Evolutionary conservation across 2,888 invertebrate genomes (phyloP).

Genomic region (Frankliniella fusca): DNA sequence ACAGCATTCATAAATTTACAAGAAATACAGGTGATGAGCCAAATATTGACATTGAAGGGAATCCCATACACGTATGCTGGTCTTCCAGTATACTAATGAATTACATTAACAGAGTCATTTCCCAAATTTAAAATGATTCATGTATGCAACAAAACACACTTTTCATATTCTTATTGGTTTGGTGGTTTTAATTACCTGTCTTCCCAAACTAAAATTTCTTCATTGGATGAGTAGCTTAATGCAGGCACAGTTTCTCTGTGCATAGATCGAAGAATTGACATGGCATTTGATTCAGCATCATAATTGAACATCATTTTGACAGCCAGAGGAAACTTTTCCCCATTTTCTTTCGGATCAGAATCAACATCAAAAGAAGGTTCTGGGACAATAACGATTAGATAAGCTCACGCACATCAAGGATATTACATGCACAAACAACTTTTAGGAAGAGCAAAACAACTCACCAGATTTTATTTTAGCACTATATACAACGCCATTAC

Average conservation of each 20-base stretch:
- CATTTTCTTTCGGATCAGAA: conserved; percentile 34
- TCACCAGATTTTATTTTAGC: conserved; percentile 53
- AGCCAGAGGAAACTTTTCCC: conserved; percentile 60
- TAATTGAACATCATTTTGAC: conserved; percentile 92
- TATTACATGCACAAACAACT: conserved; percentile 25
- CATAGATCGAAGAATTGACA: conserved; percentile 72
- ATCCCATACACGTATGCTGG: no score
- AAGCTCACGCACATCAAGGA: background rate
- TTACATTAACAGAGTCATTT: background rate
- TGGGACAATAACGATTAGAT: background rate
- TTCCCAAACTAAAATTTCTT: conserved; percentile 56
- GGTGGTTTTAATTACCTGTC: conserved; percentile 45
- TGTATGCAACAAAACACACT: background rate
- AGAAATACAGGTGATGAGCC: background rate
- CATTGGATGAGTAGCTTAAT: conserved; percentile 48
- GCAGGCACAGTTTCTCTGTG: conserved; percentile 77
- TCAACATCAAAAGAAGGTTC: background rate
- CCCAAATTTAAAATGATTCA: background rate
- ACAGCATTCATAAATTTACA: background rate
- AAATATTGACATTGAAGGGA: background rate
- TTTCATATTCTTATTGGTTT: background rate
- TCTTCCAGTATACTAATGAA: background rate
- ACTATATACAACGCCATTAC: conserved; percentile 75
- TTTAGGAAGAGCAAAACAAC: background rate
- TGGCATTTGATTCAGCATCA: conserved; percentile 74